Evolutionary conservation across 2,888 invertebrate species (phyloP), one percentile per base, ranked within the genome.

Genomic region (Melangyna quadrimaculata): DNA sequence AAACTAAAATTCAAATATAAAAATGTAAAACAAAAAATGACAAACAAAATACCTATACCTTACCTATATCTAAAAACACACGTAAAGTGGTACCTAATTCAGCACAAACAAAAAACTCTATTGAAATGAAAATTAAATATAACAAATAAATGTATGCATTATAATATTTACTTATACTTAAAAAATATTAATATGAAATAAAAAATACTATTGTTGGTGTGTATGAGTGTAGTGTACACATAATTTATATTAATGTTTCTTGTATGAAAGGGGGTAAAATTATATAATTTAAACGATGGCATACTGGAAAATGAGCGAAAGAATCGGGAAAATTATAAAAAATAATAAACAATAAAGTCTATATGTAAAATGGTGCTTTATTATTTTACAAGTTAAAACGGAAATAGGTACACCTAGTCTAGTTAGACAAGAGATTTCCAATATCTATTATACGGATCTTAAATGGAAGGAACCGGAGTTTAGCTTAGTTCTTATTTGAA

Each of bases 1-100:
- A 87, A 87, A 88, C 81, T 63, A 86, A 88, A 88, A 88, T 89
- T 84, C 65, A n/a, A n/a, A n/a, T n/a, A 89, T 88, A 88, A 51
- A 70, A 51, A 69, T 53, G 17, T 73, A 10, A 72, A 55, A 61
- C 8, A 40, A 40, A 27, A 0, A 37, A 45, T 29, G 2, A 63
- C n/a, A 63, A 19, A n/a, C n/a, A n/a, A 43, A 53, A 43, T 27
- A 70, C 17, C 29, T 87, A 89, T 84, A 79, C 51, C 22, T 45
- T 4, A 8, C 70, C 78, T 82, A 78, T 53, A 27, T 69, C 14
- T 45, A 35, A 72, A 61, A 88, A 74, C 45, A 71, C 75, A 77
- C 79, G 81, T 86, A 83, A 78, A 77, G 78, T 79, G 70, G 75
- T 86, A 87, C 84, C 78, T 69, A 78, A 74, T 78, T 71, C 55